Percentiles rank a stretch among this genome's conserved stretches.
These are phyloP conservation scores for Euglossa dilemma DNA, from an alignment of 1,140 invertebrate genomes.

Conservation along the genomic window DNA sequence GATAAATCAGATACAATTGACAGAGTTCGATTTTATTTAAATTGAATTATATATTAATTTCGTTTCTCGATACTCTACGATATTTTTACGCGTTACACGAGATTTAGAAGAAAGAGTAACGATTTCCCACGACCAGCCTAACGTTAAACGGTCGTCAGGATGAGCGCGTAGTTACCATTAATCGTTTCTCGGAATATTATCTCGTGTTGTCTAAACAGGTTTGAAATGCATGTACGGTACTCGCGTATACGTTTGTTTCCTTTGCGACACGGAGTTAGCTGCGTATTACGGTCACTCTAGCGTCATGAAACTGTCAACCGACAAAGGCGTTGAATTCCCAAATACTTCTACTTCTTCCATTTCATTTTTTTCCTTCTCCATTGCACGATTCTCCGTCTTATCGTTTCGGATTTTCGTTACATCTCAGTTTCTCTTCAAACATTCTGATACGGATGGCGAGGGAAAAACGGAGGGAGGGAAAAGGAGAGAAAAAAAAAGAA, in stretches of 20 bases:
- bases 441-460: too few relatives aligned
- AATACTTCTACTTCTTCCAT: background rate
- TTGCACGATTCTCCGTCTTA: background rate
- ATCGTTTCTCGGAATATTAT: slow-evolving; percentile 47
- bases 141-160: slow-evolving; percentile 1
- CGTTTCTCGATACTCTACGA: background rate
- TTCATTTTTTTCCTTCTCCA: background rate
- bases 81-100: background rate
- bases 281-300: background rate
- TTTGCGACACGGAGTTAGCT: background rate
- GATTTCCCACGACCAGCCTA: slow-evolving; percentile 12
- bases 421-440: too few relatives aligned
- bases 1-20: background rate
- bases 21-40: background rate
- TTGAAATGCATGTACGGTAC: slow-evolving; percentile 27
- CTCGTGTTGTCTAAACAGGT: slow-evolving; percentile 46
- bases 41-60: background rate
- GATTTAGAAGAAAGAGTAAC: background rate
- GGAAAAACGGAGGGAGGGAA: background rate
- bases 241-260: background rate
- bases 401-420: slow-evolving; percentile 12
- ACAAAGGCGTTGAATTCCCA: background rate
- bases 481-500: slow-evolving; percentile 18
- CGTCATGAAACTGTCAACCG: background rate
- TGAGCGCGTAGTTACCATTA: slow-evolving; percentile 21